Conservation (phyloP, 1,140 invertebrate species). For the Rhizoglyphus robini region DNA sequence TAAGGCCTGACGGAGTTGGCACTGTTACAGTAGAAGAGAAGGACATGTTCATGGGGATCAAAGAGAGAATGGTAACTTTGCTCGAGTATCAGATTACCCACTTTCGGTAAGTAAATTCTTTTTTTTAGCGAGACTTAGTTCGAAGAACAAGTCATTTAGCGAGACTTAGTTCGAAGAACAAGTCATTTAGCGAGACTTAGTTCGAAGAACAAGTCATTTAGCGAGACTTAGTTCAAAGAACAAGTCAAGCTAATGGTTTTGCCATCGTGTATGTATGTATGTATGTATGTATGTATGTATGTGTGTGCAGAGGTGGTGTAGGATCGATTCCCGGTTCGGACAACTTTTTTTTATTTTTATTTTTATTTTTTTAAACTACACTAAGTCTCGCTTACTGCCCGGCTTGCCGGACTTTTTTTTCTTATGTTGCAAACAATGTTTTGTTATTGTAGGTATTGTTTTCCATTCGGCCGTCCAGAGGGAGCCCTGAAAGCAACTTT, state of each 20-base stretch:
- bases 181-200: too few species aligned
- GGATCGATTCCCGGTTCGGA: too few species aligned
- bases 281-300: neutral
- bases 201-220: too few species aligned
- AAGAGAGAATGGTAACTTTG: slow-evolving; percentile 77
- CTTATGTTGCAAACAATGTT: slow-evolving; percentile 23
- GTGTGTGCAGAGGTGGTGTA: too few species aligned
- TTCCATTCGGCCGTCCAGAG: slow-evolving; percentile 96
- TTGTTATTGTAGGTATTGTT: slow-evolving; percentile 89
- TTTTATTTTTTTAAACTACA: too few species aligned
- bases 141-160: too few species aligned
- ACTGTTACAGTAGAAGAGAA: slow-evolving; percentile 95
- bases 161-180: too few species aligned
- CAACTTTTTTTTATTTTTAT: too few species aligned
- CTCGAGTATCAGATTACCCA: slow-evolving; percentile 98
- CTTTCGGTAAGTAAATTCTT: slow-evolving; percentile 55
- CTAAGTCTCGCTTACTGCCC: too few species aligned
- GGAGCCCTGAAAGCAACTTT: slow-evolving; percentile 90
- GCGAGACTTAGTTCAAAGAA: too few species aligned
- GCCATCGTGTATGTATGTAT: neutral
- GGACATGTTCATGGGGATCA: slow-evolving; percentile 93
- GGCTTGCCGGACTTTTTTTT: slow-evolving; percentile 6
- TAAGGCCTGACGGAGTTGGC: slow-evolving; percentile 89
- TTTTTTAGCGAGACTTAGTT: neutral
- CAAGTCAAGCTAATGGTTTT: too few species aligned